These are phyloP conservation scores for Murina feae DNA, from an alignment of 2,113 vertebrate species.

Conservation along the genomic window DNA sequence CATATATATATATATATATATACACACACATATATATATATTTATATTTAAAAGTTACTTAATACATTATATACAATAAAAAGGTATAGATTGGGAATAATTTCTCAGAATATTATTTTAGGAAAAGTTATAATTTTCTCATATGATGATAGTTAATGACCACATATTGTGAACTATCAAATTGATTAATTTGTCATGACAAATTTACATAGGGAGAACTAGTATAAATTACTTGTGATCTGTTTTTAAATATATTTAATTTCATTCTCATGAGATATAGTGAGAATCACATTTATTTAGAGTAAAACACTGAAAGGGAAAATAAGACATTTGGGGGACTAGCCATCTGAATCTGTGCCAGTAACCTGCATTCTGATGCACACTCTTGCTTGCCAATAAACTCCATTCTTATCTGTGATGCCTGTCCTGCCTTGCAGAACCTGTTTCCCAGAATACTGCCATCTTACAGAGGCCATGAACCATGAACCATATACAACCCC, in stretches of 20 bases:
- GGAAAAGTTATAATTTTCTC: neutral
- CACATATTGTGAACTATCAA: neutral
- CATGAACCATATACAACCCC: too few species aligned
- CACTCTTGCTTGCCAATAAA: too few species aligned
- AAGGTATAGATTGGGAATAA: neutral
- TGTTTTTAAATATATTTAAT: neutral
- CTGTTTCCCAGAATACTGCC: too few species aligned
- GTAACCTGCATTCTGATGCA: too few species aligned
- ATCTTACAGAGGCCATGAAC: too few species aligned
- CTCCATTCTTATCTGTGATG: too few species aligned
- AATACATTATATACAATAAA: too few species aligned
- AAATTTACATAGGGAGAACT: neutral
- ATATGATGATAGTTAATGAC: neutral
- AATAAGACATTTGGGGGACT: too few species aligned
- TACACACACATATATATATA: neutral
- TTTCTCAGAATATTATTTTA: neutral
- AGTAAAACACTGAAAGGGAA: neutral
- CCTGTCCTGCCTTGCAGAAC: too few species aligned
- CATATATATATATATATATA: too few species aligned
- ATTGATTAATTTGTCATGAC: neutral
- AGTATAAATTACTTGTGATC: neutral
- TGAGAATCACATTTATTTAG: neutral
- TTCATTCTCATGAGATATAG: neutral
- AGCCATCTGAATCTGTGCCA: too few species aligned
- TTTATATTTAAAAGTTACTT: neutral